These are phyloP conservation scores for Pavo muticus DNA, from an alignment of 2,113 vertebrate genomes.

Conservation along the genomic window DNA sequence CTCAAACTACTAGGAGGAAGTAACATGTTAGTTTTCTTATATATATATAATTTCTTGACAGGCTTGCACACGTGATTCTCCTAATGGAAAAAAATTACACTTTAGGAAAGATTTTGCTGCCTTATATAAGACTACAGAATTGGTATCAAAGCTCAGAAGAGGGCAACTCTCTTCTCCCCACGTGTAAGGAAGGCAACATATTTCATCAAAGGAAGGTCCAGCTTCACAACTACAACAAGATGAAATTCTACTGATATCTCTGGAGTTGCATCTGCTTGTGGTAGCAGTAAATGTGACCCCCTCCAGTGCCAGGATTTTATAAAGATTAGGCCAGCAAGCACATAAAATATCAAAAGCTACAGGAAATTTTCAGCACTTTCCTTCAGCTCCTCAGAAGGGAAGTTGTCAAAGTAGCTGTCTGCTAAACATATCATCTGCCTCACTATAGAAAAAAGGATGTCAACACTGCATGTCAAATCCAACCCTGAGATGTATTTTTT, in stretches of 20 bases:
- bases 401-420: constrained; percentile 68
- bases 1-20: background rate
- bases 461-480: constrained; percentile 64
- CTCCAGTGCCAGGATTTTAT: background rate
- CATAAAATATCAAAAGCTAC: constrained; percentile 30
- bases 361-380: constrained; percentile 38
- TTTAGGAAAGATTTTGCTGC: background rate
- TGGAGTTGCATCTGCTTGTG: background rate
- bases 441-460: constrained; percentile 54
- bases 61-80: background rate
- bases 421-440: constrained; percentile 63
- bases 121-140: background rate
- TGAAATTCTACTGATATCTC: background rate
- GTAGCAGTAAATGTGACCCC: background rate
- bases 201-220: constrained; percentile 14
- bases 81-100: background rate
- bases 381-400: constrained; percentile 41
- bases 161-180: background rate
- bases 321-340: constrained; percentile 25
- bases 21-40: background rate
- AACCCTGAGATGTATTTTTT: constrained; percentile 67
- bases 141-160: background rate
- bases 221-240: background rate
- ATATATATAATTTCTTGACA: background rate
- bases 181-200: background rate